Conservation (phyloP, 2,888 invertebrate genomes). For the Camponotus fellah region DNA sequence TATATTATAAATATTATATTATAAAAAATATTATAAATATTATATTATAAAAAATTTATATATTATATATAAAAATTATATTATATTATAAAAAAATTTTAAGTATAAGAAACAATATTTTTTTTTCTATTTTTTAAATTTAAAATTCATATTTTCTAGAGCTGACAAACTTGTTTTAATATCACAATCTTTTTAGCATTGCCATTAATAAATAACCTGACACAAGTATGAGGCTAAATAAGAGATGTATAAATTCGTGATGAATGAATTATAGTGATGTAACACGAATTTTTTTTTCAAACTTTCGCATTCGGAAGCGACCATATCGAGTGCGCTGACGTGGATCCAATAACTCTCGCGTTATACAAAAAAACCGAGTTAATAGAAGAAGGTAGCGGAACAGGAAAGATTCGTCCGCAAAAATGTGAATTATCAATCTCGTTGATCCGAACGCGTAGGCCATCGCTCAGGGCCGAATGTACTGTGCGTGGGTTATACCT, state of each 20-base stretch:
- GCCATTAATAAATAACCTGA: not conserved
- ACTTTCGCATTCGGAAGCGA: slow-evolving; percentile 48
- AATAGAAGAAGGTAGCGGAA: slow-evolving; percentile 39
- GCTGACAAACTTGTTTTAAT: not conserved
- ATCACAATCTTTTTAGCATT: not conserved
- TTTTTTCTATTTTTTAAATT: not conserved
- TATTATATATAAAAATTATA: too few relatives aligned
- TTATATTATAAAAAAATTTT: not conserved
- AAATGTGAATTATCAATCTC: slow-evolving; percentile 60
- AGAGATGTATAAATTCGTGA: slow-evolving; percentile 1
- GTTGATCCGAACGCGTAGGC: slow-evolving; percentile 66
- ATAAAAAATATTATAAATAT: not conserved
- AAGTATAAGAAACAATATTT: not conserved
- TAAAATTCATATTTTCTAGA: not conserved
- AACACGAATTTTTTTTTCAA: slow-evolving; percentile 61
- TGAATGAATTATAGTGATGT: slow-evolving; percentile 60
- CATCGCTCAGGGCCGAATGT: slow-evolving; percentile 65
- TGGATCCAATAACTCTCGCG: slow-evolving; percentile 54
- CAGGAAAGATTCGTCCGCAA: slow-evolving; percentile 9
- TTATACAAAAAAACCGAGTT: slow-evolving; percentile 29
- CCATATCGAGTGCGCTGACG: slow-evolving; percentile 66
- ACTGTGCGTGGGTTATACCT: slow-evolving; percentile 65
- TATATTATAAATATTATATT: too few relatives aligned
- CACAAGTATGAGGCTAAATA: not conserved
- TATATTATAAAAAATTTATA: not conserved